A percentile compares a stretch with the other conserved stretches of the same genome.
Conservation (phyloP, 2,797 vertebrate genomes). For the Denticeps clupeoides region DNA sequence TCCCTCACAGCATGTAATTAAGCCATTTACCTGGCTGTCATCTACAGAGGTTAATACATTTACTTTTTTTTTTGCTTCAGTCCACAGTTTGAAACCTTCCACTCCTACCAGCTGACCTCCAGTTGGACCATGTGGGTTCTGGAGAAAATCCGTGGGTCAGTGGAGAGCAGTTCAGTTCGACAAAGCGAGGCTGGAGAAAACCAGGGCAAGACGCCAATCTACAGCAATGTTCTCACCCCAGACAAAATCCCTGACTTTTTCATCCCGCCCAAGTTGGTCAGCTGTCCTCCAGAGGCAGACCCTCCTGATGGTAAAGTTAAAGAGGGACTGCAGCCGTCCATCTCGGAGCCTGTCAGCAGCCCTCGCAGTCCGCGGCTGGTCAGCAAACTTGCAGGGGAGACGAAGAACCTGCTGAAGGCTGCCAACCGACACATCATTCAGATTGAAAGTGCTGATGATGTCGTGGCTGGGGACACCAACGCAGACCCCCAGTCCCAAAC, state of each 20-base stretch:
- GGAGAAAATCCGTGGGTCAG: slow-evolving; percentile 82
- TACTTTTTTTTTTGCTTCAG: no score
- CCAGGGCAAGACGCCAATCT: slow-evolving; percentile 50
- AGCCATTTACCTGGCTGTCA: slow-evolving; percentile 29
- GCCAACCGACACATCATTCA: slow-evolving; percentile 89
- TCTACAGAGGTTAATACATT: no score
- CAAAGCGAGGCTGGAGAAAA: slow-evolving; percentile 61
- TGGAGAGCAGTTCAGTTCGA: slow-evolving; percentile 65
- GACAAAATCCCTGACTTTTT: slow-evolving; percentile 98
- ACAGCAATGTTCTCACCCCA: slow-evolving; percentile 91
- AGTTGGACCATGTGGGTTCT: slow-evolving; percentile 82
- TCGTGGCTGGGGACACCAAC: no score
- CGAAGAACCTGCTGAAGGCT: slow-evolving; percentile 67
- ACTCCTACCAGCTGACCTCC: slow-evolving; percentile 25
- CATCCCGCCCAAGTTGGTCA: slow-evolving; percentile 84
- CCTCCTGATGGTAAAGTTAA: slow-evolving; percentile 41
- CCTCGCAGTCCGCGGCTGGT: slow-evolving; percentile 80
- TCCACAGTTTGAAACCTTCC: slow-evolving; percentile 10
- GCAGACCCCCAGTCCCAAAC: slow-evolving; percentile 82
- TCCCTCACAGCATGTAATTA: slow-evolving; percentile 6
- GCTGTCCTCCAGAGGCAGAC: slow-evolving; percentile 59
- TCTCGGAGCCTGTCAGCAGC: slow-evolving; percentile 71
- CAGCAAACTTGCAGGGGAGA: slow-evolving; percentile 65
- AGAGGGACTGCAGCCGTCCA: slow-evolving; percentile 51
- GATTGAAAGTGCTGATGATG: slow-evolving; percentile 85